Base-by-base conservation (phyloP, 2,113 vertebrate species). In the Eidolon helvum region DNA sequence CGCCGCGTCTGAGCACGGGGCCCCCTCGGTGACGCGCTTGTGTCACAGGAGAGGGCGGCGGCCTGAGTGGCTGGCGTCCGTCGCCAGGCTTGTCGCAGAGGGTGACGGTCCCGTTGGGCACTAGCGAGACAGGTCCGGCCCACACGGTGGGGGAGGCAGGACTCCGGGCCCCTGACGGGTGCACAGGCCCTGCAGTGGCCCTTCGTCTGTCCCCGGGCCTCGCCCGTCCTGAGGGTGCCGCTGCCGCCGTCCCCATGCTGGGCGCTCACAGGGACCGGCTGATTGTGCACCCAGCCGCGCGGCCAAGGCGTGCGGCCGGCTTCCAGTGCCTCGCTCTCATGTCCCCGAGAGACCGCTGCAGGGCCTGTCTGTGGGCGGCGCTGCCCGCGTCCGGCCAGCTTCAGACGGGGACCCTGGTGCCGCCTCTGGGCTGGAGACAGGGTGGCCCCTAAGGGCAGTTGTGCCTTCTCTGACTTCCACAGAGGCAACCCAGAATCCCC, bases 401-500 rank as follows among this genome's bases (percentile, higher is more conserved):
- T 50, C 50, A 1, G 50, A 16, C 14, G 50, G 50, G 50, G 50
- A 16, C 50, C 50, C 50, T 14, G 50, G 15, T 5, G 50, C 19
- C 3, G 14, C 40, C 63, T 38, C 18, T 0, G 43, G 72, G 4
- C 6, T 72, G 21, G 2, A 19, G n/a, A 22, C 18, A n/a, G 43
- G 1, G 21, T 3, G 12, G 33, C 55, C 45, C 28, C 43, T 7
- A 8, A n/a, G 89, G 18, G 5, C 12, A 4, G 8, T 22, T 1
- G 4, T n/a, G 2, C 55, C 4, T 83, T 11, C 91, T 94, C 93
- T 88, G 28, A 86, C 96, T 97, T 89, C 18, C 61, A 72, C 86
- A 98, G 98, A 83, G 84, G 91, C 95, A 9, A 1, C 86, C 61
- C 15, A 80, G 59, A 78, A 66, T 59, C 84, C 43, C 59, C 77